These are phyloP conservation scores for Gymnodraco acuticeps DNA, from an alignment of 2,797 vertebrate species.

Conservation along the genomic window DNA sequence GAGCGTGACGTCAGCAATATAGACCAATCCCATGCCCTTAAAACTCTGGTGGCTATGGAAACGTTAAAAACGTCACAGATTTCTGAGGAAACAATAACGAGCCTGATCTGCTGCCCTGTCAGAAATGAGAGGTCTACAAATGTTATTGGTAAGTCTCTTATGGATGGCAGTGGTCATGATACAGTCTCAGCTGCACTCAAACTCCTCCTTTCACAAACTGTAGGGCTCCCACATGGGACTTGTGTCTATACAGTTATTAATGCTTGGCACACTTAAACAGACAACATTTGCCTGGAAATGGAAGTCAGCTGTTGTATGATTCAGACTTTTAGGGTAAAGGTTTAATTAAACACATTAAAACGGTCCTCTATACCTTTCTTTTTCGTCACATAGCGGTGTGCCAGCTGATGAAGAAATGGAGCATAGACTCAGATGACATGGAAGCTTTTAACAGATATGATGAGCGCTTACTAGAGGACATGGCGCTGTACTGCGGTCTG, in stretches of 20 bases:
- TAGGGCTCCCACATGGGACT: not conserved
- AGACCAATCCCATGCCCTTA: slow-evolving; percentile 55
- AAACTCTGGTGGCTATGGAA: slow-evolving; percentile 51
- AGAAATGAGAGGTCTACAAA: slow-evolving; percentile 66
- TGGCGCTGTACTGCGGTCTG: slow-evolving; percentile 72
- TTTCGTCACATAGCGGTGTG: slow-evolving; percentile 61
- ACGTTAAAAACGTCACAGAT: slow-evolving; percentile 57
- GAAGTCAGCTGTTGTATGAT: not conserved
- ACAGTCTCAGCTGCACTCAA: not conserved
- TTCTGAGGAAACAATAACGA: slow-evolving; percentile 44
- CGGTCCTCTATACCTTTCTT: not conserved
- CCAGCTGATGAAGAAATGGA: slow-evolving; percentile 68
- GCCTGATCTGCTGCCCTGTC: slow-evolving; percentile 70
- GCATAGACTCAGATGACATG: slow-evolving; percentile 49
- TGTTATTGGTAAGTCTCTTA: slow-evolving; percentile 60
- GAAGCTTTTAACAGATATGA: slow-evolving; percentile 70
- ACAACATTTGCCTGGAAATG: not conserved
- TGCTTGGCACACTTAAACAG: not conserved
- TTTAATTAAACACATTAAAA: not conserved
- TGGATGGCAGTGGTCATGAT: not conserved
- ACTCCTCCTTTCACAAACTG: slow-evolving; percentile 11
- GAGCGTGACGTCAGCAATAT: slow-evolving; percentile 53
- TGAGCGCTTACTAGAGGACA: slow-evolving; percentile 72
- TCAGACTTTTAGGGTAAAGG: not conserved
- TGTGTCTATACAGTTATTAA: not conserved